Percentiles rank a stretch among this genome's conserved stretches.
phyloP scores from a whole-genome alignment of 1,140 invertebrate genomes.

The Monochamus saltuarius region DNA sequence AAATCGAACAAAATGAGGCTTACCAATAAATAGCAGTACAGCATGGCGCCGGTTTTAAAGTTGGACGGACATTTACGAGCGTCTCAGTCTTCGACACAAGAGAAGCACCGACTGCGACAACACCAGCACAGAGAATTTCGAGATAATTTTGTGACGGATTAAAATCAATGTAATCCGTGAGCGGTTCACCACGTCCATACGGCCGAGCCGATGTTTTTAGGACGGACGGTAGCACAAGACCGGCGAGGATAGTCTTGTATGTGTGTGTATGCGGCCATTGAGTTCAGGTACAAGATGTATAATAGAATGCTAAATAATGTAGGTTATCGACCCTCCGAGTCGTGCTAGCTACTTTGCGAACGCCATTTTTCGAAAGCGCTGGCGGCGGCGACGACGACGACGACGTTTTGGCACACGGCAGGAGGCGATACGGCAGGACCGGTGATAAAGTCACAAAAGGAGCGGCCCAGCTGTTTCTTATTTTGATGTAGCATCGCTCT shows the following conservation, averaged over 20 bases:
- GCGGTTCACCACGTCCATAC: slow-evolving; percentile 10
- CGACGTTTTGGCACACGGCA: neutral
- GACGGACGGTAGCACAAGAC: slow-evolving; percentile 47
- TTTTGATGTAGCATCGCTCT: too few species aligned
- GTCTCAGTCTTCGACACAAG: neutral
- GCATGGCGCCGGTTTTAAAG: neutral
- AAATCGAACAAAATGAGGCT: too few species aligned
- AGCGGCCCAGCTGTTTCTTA: too few species aligned
- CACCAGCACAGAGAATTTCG: slow-evolving; percentile 17
- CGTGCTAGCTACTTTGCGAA: slow-evolving; percentile 5
- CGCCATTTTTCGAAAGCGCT: neutral
- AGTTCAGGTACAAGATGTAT: slow-evolving; percentile 49
- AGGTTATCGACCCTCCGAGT: slow-evolving; percentile 49
- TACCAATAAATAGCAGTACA: too few species aligned
- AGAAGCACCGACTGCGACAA: slow-evolving; percentile 4
- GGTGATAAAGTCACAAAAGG: neutral
- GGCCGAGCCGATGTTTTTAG: slow-evolving; percentile 47
- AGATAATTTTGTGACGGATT: slow-evolving; percentile 26
- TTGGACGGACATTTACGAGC: neutral
- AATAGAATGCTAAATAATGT: slow-evolving; percentile 53
- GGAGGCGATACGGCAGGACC: neutral
- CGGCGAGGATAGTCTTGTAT: slow-evolving; percentile 8
- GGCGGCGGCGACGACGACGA: neutral
- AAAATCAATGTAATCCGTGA: slow-evolving; percentile 20
- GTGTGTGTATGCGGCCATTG: slow-evolving; percentile 37